These are phyloP conservation scores for Thymelicus lineola DNA, from an alignment of 2,888 invertebrate species.

Conservation along the genomic window DNA sequence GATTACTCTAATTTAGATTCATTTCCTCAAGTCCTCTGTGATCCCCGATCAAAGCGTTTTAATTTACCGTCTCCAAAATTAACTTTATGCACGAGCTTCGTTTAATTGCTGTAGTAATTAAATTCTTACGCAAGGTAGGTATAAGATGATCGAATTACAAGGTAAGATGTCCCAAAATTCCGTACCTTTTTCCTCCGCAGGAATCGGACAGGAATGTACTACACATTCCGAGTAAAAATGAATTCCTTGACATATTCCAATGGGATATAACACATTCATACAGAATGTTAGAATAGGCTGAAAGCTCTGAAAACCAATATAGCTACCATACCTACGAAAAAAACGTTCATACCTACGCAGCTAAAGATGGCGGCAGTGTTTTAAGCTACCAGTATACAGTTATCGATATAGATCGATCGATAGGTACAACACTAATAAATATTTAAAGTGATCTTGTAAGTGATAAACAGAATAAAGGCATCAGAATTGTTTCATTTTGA, in stretches of 20 bases:
- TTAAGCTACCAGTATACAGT: no score
- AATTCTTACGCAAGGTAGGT: conserved; percentile 32
- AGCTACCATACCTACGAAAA: no score
- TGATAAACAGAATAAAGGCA: no score
- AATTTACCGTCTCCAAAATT: conserved; percentile 22
- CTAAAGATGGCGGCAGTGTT: no score
- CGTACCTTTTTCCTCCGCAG: conserved; percentile 22
- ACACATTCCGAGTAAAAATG: conserved; percentile 21
- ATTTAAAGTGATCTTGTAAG: no score
- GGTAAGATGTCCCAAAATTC: conserved; percentile 30
- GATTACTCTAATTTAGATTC: background rate
- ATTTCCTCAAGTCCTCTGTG: background rate
- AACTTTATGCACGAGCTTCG: conserved; percentile 24
- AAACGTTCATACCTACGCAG: no score
- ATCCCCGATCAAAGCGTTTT: conserved; percentile 14
- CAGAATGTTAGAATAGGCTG: no score
- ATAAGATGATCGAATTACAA: conserved; percentile 31
- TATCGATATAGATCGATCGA: no score
- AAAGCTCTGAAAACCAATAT: no score
- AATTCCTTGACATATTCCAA: conserved; percentile 18
- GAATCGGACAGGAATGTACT: no score
- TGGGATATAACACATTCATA: background rate
- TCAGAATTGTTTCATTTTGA: no score
- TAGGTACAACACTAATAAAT: no score
- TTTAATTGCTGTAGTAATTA: conserved; percentile 33